A percentile compares a stretch with the other conserved stretches of the same genome.
Evolutionary conservation across 1,140 invertebrate species (phyloP).

Genomic region (Vanessa atalanta): DNA sequence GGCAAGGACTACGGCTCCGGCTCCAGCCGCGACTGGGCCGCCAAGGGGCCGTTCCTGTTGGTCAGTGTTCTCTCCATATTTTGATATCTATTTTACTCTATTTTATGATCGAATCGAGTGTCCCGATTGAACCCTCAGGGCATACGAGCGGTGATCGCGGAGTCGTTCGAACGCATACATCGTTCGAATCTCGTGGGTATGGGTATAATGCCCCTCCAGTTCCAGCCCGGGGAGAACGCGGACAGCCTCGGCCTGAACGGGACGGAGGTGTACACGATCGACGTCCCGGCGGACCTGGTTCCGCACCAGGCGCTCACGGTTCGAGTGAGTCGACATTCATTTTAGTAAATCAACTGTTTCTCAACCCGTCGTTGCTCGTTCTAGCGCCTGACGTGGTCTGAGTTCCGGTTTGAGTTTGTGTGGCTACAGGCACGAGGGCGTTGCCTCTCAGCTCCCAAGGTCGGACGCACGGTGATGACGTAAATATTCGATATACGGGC

Average conservation of each 20-base stretch:
- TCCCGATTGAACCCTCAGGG: constrained; percentile 78
- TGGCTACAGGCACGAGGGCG: too few species aligned
- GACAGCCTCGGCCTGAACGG: constrained; percentile 93
- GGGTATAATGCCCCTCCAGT: constrained; percentile 98
- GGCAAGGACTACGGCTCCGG: constrained; percentile 99
- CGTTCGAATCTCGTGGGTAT: constrained; percentile 98
- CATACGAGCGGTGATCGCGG: constrained; percentile 96
- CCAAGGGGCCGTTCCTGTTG: constrained; percentile 96
- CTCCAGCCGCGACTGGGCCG: constrained; percentile 98
- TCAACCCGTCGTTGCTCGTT: too few species aligned
- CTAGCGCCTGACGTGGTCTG: too few species aligned
- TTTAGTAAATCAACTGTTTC: too few species aligned
- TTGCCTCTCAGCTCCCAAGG: too few species aligned
- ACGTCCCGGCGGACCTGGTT: constrained; percentile 86
- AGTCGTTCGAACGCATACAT: constrained; percentile 98
- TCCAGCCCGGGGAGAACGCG: constrained; percentile 90
- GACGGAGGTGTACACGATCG: constrained; percentile 89
- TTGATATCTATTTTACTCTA: too few species aligned
- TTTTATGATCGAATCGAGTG: too few species aligned
- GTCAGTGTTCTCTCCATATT: constrained; percentile 83
- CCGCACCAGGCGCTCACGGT: constrained; percentile 87
- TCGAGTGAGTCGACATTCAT: constrained; percentile 67
- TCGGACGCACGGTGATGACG: too few species aligned
- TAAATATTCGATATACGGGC: neutral
- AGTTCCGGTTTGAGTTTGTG: too few species aligned